Base-by-base conservation (phyloP, 2,888 invertebrate species). In the Nebria brevicollis region DNA sequence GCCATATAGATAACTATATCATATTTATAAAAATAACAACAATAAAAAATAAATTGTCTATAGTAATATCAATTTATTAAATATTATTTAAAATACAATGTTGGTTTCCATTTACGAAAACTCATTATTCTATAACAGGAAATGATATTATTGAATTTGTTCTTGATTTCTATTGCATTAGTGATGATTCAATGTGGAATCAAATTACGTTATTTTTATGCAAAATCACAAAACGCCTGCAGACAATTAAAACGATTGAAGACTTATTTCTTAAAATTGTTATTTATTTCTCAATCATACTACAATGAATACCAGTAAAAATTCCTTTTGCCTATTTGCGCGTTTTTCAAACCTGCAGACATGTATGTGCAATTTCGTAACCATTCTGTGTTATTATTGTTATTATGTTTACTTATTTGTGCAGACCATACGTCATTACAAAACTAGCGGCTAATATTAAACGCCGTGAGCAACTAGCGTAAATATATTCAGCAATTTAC, bases 401-500 rank as follows among this genome's bases (percentile, higher is more conserved):
- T 54, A 54, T 54, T 8, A 7, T 54, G 54, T 54, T 54, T 54
- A 54, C 54, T 54, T 11, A 8, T 54, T 8, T 54, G 54, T 54
- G 54, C 54, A 54, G 54, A 54, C 54, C 54, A 54, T 54, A 54
- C 54, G 70, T 70, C 25, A 34, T 25, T 26, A 20, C 13, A 25
- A 65, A 65, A 65, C 65, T 65, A 65, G 65, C 65, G 65, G 13
- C 66, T 25, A 66, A 25, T 66, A 66, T 15, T 25, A 65, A 8
- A 70, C 13, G 70, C 70, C 26, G 70, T 25, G 5, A 20, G 70
- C 70, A 70, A 26, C 25, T 66, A 66, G 15, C 66, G 66, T 66
- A 66, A 66, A 66, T 25, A 66, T 10, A 66, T 66, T 66, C 66
- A 66, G 25, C 70, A 70, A 15, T 70, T 70, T 70, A 26, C 70